Evolutionary conservation across 2,888 invertebrate species (phyloP), one percentile per base, ranked within the genome.

Genomic region (Acronicta leporina): DNA sequence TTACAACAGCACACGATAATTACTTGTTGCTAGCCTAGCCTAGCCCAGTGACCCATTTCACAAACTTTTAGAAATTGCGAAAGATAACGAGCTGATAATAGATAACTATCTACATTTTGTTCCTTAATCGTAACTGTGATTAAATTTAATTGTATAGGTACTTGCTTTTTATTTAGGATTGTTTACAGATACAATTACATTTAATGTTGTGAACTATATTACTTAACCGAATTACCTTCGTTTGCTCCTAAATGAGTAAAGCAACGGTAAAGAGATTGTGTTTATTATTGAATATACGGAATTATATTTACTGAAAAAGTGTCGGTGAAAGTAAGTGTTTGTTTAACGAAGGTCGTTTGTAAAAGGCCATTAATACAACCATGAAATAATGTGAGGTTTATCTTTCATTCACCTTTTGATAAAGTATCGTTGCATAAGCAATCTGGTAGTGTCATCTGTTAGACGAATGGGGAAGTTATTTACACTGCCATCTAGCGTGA

Each of bases 211-310:
- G 64, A 73, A 73, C 61, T 69, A 63, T 60, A 72, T 75, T 79
- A 69, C 72, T 77, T 55, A 84, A 87, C 85, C 68, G 68, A 86
- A 81, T 87, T 85, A 86, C 90, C 89, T 91, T 91, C 88, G 57
- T 80, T 72, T 68, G 73, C 68, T 80, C 73, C 84, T 77, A 86
- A 88, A 87, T 83, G 69, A 71, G 81, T 77, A 73, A 20, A 82
- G 87, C 85, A 85, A 88, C 83, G 83, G 86, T 73, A 81, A 88
- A 88, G 87, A 87, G 87, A 90, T 85, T 90, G 86, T 87, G 71
- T 56, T 66, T 77, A 75, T 57, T 69, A 76, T 64, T 70, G 78
- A 83, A 82, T 90, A 89, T 91, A 91, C 91, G 89, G 86, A 86
- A 86, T 84, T 85, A 76, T 86, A 86, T 89, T 89, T 86, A 87